Evolutionary conservation across 1,140 invertebrate species (phyloP), one percentile per base, ranked within the genome.

Genomic region (Polypedilum vanderplanki): DNA sequence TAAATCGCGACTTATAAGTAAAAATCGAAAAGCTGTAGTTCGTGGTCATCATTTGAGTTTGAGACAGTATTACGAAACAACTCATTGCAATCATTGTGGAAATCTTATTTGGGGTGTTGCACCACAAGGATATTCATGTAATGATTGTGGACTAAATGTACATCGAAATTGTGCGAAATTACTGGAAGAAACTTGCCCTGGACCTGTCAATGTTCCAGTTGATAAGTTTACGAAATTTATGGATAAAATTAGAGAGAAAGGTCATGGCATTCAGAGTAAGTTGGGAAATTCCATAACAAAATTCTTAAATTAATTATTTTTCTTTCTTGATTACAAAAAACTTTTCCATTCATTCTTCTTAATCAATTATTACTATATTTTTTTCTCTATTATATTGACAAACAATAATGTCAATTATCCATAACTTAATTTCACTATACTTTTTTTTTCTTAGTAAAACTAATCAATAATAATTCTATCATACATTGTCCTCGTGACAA

Each of bases 11-110:
- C 83, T 93, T 79, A 91, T 90, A 76, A 88, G 87, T 75, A 89
- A 88, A 80, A 88, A 87, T 75, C 87, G 90, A 84, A 93, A 86
- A 80, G 84, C 83, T 76, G 88, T 88, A 75, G 87, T 92, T 40
- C 88, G 92, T 80, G 95, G 95, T 40, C 97, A 99, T 87, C 90
- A 95, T 83, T 94, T 97, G 82, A 88, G 90, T 77, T 88, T 91
- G 76, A 90, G 94, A 81, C 93, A 96, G 84, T 93, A 97, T 85
- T 93, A 90, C 80, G 91, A 90, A 77, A 91, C 96, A 76, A 95
- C 92, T 74, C 90, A 92, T 82, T 99, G 97, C 82, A 94, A 95
- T 86, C 91, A 95, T 84, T 98, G 97, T 85, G 91, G 94, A 80
- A 87, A 90, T 78, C 90, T 96, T 77, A 92, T 98, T 77, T 95